Conservation (phyloP, 2,797 vertebrate genomes). For the Pseudochirops cupreus region DNA sequence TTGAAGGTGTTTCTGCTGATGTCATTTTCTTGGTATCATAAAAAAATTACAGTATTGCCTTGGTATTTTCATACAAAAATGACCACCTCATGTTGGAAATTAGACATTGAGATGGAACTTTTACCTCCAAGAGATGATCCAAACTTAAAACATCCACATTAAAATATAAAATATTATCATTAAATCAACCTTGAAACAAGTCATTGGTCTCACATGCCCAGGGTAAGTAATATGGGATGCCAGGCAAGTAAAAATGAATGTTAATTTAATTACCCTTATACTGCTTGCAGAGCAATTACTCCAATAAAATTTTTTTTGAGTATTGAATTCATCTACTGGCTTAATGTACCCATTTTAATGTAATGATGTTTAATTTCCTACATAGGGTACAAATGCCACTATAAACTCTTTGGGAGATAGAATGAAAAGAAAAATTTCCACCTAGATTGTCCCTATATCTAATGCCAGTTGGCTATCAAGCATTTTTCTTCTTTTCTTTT, state of each 20-base stretch:
- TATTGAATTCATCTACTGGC: slow-evolving; percentile 37
- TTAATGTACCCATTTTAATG: slow-evolving; percentile 55
- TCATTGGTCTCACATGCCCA: background rate
- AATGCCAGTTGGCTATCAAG: slow-evolving; percentile 31
- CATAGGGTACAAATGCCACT: slow-evolving; percentile 44
- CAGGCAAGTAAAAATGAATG: slow-evolving; percentile 36
- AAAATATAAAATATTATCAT: background rate
- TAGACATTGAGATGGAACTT: background rate
- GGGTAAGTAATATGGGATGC: slow-evolving; percentile 45
- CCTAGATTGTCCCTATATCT: background rate
- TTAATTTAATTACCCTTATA: background rate
- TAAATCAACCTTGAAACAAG: slow-evolving; percentile 44
- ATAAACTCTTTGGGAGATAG: slow-evolving; percentile 48
- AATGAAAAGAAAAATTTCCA: slow-evolving; percentile 40
- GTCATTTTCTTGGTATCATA: slow-evolving; percentile 20
- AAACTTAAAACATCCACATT: background rate
- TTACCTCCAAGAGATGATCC: background rate
- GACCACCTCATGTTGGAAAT: slow-evolving; percentile 33
- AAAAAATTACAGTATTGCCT: background rate
- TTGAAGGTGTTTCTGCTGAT: slow-evolving; percentile 16
- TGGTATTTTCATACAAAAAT: slow-evolving; percentile 48
- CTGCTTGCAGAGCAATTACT: slow-evolving; percentile 21
- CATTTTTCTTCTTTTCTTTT: slow-evolving; percentile 64
- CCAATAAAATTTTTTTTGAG: slow-evolving; percentile 42
- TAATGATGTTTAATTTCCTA: slow-evolving; percentile 59